phyloP scores from a whole-genome alignment of 2,113 vertebrate genomes.

The Melanocharis versteri region DNA sequence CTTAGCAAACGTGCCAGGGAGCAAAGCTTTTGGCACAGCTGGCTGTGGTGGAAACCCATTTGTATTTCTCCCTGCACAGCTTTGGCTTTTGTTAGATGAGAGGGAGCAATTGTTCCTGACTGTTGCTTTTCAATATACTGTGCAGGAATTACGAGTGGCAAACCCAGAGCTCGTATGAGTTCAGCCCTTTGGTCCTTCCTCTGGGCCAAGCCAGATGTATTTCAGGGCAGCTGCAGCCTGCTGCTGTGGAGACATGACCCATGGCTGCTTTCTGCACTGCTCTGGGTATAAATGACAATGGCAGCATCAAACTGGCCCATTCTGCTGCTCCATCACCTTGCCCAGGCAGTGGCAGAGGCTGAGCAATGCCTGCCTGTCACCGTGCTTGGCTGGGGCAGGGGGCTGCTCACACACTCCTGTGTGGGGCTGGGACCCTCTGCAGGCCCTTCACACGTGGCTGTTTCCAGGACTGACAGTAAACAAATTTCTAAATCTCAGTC shows the following conservation, averaged over 20 bases:
- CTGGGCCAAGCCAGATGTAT: not conserved
- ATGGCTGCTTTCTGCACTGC: not conserved
- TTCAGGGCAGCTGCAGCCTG: not conserved
- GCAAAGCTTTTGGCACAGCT: not conserved
- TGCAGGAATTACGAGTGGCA: not conserved
- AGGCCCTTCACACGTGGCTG: not conserved
- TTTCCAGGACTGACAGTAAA: not conserved
- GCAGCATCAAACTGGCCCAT: not conserved
- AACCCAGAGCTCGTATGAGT: not conserved
- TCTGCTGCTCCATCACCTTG: not conserved
- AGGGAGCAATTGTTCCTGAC: not conserved
- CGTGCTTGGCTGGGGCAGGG: not conserved
- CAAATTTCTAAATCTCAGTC: not conserved
- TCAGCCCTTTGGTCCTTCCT: not conserved
- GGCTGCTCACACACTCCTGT: accelerated
- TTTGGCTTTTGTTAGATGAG: not conserved
- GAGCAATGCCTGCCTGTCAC: not conserved
- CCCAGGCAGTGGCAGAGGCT: not conserved
- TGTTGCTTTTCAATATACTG: not conserved
- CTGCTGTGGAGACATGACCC: not conserved
- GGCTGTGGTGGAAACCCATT: not conserved
- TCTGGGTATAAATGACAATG: not conserved
- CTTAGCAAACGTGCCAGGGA: not conserved
- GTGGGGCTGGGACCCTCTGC: not conserved
- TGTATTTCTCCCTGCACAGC: not conserved